Conservation (phyloP, 2,113 vertebrate genomes). For the Prionailurus viverrinus region DNA sequence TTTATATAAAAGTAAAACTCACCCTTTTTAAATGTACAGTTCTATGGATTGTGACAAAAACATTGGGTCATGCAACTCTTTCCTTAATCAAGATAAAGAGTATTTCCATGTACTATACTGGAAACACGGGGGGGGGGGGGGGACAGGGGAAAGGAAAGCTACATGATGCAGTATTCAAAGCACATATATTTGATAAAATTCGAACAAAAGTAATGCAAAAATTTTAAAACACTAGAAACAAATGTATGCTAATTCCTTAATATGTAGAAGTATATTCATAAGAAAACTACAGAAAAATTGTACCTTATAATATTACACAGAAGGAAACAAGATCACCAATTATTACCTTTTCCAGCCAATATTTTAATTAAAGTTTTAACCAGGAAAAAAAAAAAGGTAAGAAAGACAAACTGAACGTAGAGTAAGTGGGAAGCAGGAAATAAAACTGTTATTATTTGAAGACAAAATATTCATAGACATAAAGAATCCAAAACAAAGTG, state of each 20-base stretch:
- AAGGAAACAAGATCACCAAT: not conserved
- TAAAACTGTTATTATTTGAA: constrained; percentile 18
- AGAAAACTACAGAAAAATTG: not conserved
- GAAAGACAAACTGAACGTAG: not conserved
- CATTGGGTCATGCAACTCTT: too few species aligned
- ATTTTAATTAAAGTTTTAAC: not conserved
- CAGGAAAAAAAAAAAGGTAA: not conserved
- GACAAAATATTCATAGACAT: not conserved
- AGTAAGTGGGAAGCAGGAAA: not conserved
- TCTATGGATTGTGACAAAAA: not conserved
- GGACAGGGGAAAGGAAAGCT: not conserved
- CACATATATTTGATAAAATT: not conserved
- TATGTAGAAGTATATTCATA: not conserved
- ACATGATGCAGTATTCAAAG: not conserved
- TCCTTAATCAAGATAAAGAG: not conserved
- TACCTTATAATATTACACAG: not conserved
- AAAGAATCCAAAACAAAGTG: not conserved
- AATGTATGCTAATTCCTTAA: not conserved
- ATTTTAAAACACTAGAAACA: not conserved
- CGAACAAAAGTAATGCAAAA: not conserved
- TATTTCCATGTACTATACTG: too few species aligned
- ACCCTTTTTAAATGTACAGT: too few species aligned
- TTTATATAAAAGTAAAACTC: not conserved
- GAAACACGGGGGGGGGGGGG: too few species aligned
- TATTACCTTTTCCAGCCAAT: not conserved